Percentiles rank a stretch among this genome's conserved stretches.
phyloP scores from a whole-genome alignment of 2,113 vertebrate species.

The Pardalotus punctatus region DNA sequence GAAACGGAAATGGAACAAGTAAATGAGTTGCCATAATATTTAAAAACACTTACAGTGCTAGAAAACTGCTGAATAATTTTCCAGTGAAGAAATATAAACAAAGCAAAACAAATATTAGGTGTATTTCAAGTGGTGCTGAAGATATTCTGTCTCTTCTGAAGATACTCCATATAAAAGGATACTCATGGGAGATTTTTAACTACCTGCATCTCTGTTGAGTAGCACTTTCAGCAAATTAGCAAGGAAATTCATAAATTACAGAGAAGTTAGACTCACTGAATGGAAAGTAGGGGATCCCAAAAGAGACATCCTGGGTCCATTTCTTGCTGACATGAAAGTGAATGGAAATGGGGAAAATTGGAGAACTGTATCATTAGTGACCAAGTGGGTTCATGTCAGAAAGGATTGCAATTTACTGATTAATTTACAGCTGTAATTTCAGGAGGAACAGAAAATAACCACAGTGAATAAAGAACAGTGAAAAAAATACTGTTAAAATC shows the following conservation, averaged over 20 bases:
- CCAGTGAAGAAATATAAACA: not conserved
- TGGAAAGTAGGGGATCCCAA: not conserved
- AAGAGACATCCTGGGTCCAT: not conserved
- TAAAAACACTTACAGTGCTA: not conserved
- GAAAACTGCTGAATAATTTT: not conserved
- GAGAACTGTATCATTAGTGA: not conserved
- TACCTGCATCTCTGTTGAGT: not conserved
- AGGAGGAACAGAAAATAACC: not conserved
- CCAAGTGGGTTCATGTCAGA: not conserved
- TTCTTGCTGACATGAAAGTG: not conserved
- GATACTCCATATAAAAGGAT: not conserved
- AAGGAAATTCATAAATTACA: not conserved
- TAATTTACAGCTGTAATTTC: not conserved
- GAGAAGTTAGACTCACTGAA: not conserved
- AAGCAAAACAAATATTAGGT: not conserved
- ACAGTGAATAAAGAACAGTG: not conserved
- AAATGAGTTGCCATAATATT: not conserved
- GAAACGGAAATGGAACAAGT: not conserved
- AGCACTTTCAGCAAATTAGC: slow-evolving; percentile 12
- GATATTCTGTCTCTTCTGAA: not conserved
- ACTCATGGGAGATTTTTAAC: not conserved
- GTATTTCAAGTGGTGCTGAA: not conserved
- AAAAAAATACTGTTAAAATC: not conserved
- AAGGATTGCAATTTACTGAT: not conserved
- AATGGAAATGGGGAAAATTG: not conserved